Conservation (phyloP, 2,888 invertebrate genomes). For the Drosophila kambysellisi region DNA sequence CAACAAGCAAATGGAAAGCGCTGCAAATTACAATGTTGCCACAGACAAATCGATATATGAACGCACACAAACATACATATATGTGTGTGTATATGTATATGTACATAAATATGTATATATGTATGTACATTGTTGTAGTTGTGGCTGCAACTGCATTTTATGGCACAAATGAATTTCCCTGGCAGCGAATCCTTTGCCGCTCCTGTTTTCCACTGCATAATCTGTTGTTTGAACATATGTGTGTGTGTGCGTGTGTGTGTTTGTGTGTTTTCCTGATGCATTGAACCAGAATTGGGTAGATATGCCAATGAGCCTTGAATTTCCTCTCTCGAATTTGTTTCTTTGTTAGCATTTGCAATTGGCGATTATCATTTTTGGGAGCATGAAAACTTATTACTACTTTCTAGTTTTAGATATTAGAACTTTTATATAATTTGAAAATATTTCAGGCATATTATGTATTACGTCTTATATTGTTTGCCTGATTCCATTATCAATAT, state of each 20-base stretch:
- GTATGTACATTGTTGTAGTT: slow-evolving; percentile 33
- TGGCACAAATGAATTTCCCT: slow-evolving; percentile 72
- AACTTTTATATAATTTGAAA: neutral
- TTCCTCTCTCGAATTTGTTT: slow-evolving; percentile 3
- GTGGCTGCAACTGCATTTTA: slow-evolving; percentile 50
- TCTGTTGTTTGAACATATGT: slow-evolving; percentile 29
- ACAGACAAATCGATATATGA: slow-evolving; percentile 58
- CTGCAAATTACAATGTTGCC: slow-evolving; percentile 56
- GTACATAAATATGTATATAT: slow-evolving; percentile 6
- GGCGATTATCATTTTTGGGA: neutral
- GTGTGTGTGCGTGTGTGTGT: slow-evolving; percentile 15
- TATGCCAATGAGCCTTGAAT: slow-evolving; percentile 59
- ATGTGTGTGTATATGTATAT: slow-evolving; percentile 8
- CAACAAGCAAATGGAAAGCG: slow-evolving; percentile 44
- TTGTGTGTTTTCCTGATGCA: slow-evolving; percentile 57
- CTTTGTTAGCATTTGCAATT: slow-evolving; percentile 31
- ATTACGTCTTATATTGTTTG: neutral
- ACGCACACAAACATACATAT: slow-evolving; percentile 8
- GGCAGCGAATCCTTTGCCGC: slow-evolving; percentile 37
- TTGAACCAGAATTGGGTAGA: slow-evolving; percentile 79
- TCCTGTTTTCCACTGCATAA: slow-evolving; percentile 33
- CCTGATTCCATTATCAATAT: neutral
- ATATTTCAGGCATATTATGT: neutral
- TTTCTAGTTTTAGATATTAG: too few relatives aligned
- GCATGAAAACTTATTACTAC: too few relatives aligned